Evolutionary conservation across 2,888 invertebrate genomes (phyloP).

Genomic region (Drosophila subsilvestris): DNA sequence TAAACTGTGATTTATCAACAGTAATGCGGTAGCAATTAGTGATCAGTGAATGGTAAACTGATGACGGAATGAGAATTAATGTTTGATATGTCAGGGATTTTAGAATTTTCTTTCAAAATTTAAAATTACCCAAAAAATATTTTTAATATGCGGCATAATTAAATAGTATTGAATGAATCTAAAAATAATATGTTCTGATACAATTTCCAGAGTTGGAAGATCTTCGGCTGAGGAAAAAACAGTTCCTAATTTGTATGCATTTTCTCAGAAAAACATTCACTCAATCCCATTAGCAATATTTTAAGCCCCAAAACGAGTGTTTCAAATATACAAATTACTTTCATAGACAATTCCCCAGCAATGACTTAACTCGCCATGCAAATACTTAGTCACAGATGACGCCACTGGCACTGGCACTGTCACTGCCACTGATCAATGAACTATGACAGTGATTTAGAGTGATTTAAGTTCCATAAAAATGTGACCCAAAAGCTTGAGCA

Average conservation of each 20-base stretch:
- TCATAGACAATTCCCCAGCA: neutral
- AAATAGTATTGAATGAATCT: too few relatives aligned
- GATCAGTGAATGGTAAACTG: constrained; percentile 16
- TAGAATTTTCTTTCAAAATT: too few relatives aligned
- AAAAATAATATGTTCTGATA: too few relatives aligned
- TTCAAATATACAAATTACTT: neutral
- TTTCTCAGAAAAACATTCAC: too few relatives aligned
- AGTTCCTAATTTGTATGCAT: too few relatives aligned
- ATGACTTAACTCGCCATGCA: neutral
- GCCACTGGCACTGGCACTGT: neutral
- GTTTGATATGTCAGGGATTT: neutral
- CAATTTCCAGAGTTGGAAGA: too few relatives aligned
- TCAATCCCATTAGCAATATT: too few relatives aligned
- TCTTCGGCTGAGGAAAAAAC: too few relatives aligned
- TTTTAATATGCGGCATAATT: too few relatives aligned
- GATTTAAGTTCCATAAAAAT: constrained; percentile 25
- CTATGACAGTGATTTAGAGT: constrained; percentile 43
- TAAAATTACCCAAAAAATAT: too few relatives aligned
- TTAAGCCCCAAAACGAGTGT: neutral
- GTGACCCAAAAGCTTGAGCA: constrained; percentile 32
- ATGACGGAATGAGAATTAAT: neutral
- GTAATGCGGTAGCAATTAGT: neutral
- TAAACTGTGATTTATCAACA: constrained; percentile 26
- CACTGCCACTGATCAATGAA: constrained; percentile 16
- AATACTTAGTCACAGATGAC: neutral